phyloP scores from a whole-genome alignment of 2,113 vertebrate genomes.

The Riparia riparia region DNA sequence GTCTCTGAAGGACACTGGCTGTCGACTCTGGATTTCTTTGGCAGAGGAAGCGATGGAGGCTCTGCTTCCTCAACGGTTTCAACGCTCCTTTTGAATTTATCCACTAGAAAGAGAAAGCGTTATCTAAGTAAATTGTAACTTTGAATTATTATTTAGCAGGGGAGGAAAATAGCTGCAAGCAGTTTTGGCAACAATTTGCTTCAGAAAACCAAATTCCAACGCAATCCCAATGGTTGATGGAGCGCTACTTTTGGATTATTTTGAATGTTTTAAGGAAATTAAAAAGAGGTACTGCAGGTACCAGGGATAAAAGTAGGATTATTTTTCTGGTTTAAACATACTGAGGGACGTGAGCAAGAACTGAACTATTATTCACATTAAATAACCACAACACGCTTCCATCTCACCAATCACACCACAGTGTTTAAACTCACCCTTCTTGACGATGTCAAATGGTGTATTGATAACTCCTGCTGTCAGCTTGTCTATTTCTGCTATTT shows the following conservation, averaged over 20 bases:
- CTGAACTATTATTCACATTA: not conserved
- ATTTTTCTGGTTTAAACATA: not conserved
- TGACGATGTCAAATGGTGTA: slow-evolving; percentile 65
- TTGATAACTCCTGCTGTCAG: slow-evolving; percentile 73
- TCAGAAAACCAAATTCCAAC: not conserved
- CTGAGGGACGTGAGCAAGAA: not conserved
- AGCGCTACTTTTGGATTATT: not conserved
- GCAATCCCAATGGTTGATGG: not conserved
- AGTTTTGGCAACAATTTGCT: not conserved
- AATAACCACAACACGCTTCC: not conserved
- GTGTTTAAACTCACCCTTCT: slow-evolving; percentile 62
- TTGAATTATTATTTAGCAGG: not conserved
- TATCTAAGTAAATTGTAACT: not conserved
- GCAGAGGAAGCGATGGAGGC: not conserved
- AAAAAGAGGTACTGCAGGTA: not conserved
- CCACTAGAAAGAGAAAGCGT: not conserved
- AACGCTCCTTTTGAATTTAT: not conserved
- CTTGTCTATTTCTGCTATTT: slow-evolving; percentile 76
- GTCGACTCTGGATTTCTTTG: slow-evolving; percentile 47
- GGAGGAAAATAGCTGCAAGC: not conserved
- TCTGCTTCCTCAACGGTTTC: slow-evolving; percentile 1
- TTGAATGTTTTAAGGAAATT: not conserved
- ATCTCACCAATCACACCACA: not conserved
- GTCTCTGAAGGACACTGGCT: slow-evolving; percentile 22
- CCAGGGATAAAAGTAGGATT: not conserved